Evolutionary conservation across 2,113 vertebrate species (phyloP), one percentile per base, ranked within the genome.

Genomic region (Choloepus hoffmanni): DNA sequence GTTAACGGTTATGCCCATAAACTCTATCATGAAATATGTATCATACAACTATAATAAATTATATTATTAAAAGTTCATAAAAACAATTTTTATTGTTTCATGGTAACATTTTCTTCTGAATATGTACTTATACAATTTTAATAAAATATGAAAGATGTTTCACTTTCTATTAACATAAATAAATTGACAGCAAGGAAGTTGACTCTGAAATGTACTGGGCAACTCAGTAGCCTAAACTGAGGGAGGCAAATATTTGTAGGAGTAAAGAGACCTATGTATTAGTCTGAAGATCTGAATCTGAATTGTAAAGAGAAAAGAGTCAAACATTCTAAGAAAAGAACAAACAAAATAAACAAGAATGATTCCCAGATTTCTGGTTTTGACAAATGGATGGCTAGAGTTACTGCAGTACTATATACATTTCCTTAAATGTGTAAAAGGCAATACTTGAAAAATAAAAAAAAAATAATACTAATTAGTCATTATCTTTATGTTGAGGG

Each of bases 11-110:
- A 53, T 65, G 1, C 14, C 85, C 85, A 40, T 36, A 72, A 88
- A 85, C 68, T 67, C 84, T 92, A 79, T 67, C n/a, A 90, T 78
- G 55, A 92, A 74, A 85, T 72, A 50, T 60, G 4, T 86, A 76
- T 70, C 83, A 92, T 50, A 7, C 2, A 84, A 63, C 1, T 83
- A 73, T 94, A 84, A 90, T 23, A 36, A 23, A 82, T 76, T 60
- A 48, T 5, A 72, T 76, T 55, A 82, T 83, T 84, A 82, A 18
- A 91, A 55, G 5, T 5, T 21, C 15, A 93, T 76, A 36, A 24
- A 81, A 73, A 0, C 12, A 24, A 18, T 28, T 82, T 95, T 85
- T 90, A 13, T 50, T 85, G 48, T 76, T 77, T 65, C 2, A 83
- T 58, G 21, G 21, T 6, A 92, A 45, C 78, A 63, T 89, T 95